phyloP scores from a whole-genome alignment of 1,140 invertebrate genomes.

The Gerris buenoi region DNA sequence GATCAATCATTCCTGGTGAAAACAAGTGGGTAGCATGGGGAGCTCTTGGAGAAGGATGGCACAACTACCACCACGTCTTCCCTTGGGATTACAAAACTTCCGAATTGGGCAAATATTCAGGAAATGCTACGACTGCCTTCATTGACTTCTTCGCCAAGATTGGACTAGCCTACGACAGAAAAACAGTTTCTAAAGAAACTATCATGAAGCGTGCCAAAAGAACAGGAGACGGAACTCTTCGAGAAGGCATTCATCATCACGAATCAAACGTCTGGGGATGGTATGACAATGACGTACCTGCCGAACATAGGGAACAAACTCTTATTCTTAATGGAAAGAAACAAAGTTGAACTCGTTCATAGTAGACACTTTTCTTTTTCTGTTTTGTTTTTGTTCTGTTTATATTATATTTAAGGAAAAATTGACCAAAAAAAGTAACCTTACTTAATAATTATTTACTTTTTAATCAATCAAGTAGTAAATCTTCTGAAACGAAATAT shows the following conservation, averaged over 20 bases:
- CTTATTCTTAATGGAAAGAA: background rate
- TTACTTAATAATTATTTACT: too few species aligned
- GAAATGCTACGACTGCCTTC: constrained; percentile 35
- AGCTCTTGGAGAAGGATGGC: constrained; percentile 57
- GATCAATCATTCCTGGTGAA: constrained; percentile 42
- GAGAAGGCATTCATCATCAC: constrained; percentile 29
- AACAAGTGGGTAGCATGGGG: constrained; percentile 29
- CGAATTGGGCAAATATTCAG: constrained; percentile 37
- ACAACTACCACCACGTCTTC: constrained; percentile 86
- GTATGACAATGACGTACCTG: constrained; percentile 28
- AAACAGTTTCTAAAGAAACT: constrained; percentile 37
- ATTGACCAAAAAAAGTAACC: too few species aligned
- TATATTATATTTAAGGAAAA: too few species aligned
- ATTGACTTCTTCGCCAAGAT: constrained; percentile 39
- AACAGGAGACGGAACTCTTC: constrained; percentile 44
- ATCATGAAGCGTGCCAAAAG: constrained; percentile 36
- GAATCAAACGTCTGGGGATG: constrained; percentile 39
- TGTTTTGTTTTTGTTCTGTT: too few species aligned
- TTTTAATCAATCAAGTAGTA: too few species aligned
- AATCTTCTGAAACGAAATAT: too few species aligned
- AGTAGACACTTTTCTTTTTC: too few species aligned
- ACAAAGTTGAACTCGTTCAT: too few species aligned
- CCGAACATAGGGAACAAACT: constrained; percentile 20
- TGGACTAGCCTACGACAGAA: constrained; percentile 46
- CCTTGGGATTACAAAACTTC: constrained; percentile 64